These are phyloP conservation scores for Arion vulgaris DNA, from an alignment of 1,140 invertebrate genomes.

Conservation along the genomic window DNA sequence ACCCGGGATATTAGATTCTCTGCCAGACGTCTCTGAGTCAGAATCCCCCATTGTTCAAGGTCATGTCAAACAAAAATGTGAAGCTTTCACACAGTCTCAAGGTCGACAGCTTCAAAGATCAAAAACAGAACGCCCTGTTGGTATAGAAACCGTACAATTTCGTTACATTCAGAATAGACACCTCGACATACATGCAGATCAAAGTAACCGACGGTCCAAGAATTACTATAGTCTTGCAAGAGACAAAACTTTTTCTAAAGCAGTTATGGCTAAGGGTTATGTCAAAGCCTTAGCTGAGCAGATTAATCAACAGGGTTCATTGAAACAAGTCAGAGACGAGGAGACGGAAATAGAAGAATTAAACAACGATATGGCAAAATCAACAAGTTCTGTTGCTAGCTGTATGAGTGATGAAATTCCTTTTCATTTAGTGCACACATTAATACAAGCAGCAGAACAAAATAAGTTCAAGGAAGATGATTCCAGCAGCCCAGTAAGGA, in stretches of 20 bases:
- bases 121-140: slow-evolving; percentile 7
- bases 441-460: neutral
- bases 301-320: slow-evolving; percentile 46
- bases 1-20: neutral
- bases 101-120: neutral
- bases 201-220: slow-evolving; percentile 35
- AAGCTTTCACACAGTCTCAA: slow-evolving; percentile 42
- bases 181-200: slow-evolving; percentile 22
- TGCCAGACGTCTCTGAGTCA: slow-evolving; percentile 37
- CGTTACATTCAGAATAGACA: slow-evolving; percentile 9
- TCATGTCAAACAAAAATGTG: slow-evolving; percentile 46
- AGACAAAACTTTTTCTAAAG: slow-evolving; percentile 50
- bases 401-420: neutral
- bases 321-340: neutral
- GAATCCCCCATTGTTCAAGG: slow-evolving; percentile 46
- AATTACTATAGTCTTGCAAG: slow-evolving; percentile 43
- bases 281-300: slow-evolving; percentile 57
- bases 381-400: neutral
- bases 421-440: slow-evolving; percentile 7
- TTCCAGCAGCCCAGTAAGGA: neutral
- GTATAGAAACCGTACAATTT: neutral
- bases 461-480: neutral
- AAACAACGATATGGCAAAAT: slow-evolving; percentile 15
- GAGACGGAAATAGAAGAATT: slow-evolving; percentile 25
- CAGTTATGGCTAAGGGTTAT: slow-evolving; percentile 57